Evolutionary conservation across 2,888 invertebrate species (phyloP), one percentile per base, ranked within the genome.

Genomic region (Caenorhabditis auriculariae): DNA sequence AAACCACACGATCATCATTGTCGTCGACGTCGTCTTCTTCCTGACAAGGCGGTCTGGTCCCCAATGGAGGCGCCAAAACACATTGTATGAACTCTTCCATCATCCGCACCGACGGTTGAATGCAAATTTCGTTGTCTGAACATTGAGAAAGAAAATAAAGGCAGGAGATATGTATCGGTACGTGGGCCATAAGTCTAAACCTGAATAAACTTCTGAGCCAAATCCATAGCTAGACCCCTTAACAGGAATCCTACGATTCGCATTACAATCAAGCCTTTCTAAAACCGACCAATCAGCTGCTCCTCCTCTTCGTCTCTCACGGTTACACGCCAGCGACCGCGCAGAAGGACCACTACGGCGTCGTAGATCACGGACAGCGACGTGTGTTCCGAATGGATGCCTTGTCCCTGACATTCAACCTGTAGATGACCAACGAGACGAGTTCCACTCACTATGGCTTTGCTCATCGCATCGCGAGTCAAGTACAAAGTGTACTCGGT

Each of bases 41-140:
- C 48, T 82, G 81, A 5, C 74, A 69, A 15, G n/a, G n/a, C 4
- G 71, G 69, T 68, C 89, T 84, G 39, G 84, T 84, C 26, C 89
- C 92, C 81, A 91, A 89, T 0, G 92, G 92, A 0, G 90, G 88
- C 6, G 89, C 88, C 61, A 93, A 83, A 82, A 91, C 89, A 76
- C 88, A 88, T 6, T 57, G 50, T 43, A 92, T 83, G 81, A 90
- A 92, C 2, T 88, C 88, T 81, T 90, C 89, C 81, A 91, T 91
- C 64, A 91, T 87, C 56, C 82, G 78, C 28, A 77, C 76, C 0
- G 73, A 74, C 4, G 78, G 74, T 7, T 43, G 43, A 19, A 51
- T 54, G 6, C 75, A 44, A 15, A 69, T 51, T n/a, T 62, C 51
- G 7, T 63, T 46, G 23, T 73, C 72, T 51, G 54, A 5, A 60